A percentile compares a stretch with the other conserved stretches of the same genome.
Conservation (phyloP, 2,797 vertebrate species). For the Platalea minor region DNA sequence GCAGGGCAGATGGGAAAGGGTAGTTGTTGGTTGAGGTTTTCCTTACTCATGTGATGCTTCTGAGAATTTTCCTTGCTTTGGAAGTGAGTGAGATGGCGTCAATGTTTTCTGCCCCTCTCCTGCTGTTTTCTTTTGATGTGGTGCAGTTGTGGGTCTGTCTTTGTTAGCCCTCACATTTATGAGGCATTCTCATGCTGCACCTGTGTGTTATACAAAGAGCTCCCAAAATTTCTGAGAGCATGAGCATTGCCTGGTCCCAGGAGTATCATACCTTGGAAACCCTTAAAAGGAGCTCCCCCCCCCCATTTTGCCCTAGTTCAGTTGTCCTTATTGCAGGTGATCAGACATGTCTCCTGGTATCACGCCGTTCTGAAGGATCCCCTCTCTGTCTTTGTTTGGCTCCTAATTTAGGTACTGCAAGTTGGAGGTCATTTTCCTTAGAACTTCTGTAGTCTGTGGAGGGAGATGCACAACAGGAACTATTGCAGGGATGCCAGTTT, state of each 20-base stretch:
- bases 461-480: not conserved
- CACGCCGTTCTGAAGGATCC: not conserved
- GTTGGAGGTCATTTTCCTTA: not conserved
- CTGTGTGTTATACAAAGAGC: not conserved
- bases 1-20: not conserved
- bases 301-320: not conserved
- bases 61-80: not conserved
- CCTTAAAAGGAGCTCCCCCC: not conserved
- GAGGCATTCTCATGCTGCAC: not conserved
- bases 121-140: not conserved
- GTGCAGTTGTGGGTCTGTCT: not conserved
- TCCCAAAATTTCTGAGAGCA: not conserved
- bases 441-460: not conserved
- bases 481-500: not conserved
- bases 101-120: not conserved
- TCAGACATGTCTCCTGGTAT: not conserved
- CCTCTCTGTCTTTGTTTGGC: not conserved
- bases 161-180: not conserved
- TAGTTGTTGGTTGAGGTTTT: not conserved
- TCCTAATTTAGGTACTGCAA: not conserved
- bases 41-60: not conserved
- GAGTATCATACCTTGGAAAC: not conserved
- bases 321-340: not conserved
- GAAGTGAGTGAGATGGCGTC: not conserved
- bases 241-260: not conserved